Conservation (phyloP, 2,888 invertebrate genomes). For the Hyposoter dolosus region DNA sequence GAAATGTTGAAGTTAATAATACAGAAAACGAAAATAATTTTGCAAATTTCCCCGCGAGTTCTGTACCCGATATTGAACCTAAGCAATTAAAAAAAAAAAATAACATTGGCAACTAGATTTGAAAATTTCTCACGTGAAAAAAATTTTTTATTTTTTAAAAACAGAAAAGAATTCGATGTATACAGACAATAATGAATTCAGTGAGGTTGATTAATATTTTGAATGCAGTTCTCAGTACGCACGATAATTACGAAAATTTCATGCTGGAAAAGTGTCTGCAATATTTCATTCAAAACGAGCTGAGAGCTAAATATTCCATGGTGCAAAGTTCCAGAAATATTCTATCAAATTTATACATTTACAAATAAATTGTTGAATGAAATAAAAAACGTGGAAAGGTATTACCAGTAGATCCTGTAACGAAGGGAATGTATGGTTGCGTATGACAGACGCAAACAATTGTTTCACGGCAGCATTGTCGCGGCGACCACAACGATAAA, state of each 20-base stretch:
- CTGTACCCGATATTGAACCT: neutral
- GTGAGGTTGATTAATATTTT: neutral
- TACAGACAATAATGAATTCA: neutral
- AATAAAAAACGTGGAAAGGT: neutral
- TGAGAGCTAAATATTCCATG: neutral
- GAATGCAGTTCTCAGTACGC: neutral
- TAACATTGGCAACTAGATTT: too few species aligned
- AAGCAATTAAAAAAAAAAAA: neutral
- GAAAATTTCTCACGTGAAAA: too few species aligned
- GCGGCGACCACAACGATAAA: slow-evolving; percentile 72
- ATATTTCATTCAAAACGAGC: neutral
- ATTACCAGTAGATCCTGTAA: neutral
- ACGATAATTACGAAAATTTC: neutral
- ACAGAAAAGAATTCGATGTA: neutral
- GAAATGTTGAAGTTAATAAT: too few species aligned
- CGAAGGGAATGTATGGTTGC: slow-evolving; percentile 15
- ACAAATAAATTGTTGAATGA: neutral
- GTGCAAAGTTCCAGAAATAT: neutral
- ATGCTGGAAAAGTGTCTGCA: neutral
- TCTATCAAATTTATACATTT: neutral
- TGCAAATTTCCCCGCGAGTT: neutral
- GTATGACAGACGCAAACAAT: slow-evolving; percentile 57
- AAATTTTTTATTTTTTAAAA: too few species aligned
- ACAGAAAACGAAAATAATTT: neutral
- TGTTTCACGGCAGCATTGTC: slow-evolving; percentile 49